A percentile compares a stretch with the other conserved stretches of the same genome.
phyloP scores from a whole-genome alignment of 2,113 vertebrate genomes.

The Nycticryphes semicollaris region DNA sequence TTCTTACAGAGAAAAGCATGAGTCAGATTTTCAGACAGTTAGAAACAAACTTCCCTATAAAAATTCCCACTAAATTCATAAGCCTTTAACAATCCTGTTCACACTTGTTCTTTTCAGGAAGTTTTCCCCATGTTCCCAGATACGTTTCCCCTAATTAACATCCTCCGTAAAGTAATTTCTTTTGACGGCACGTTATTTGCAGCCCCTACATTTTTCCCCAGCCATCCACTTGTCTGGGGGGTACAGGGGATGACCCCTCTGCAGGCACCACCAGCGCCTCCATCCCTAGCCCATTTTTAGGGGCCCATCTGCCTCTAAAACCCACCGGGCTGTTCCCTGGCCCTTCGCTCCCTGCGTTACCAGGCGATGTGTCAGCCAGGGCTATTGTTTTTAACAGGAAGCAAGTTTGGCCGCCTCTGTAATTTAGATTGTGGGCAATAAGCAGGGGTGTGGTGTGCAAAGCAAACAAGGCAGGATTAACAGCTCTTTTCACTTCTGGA shows the following conservation, averaged over 20 bases:
- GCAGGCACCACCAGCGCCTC: not conserved
- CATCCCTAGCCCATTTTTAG: not conserved
- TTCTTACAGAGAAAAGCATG: not conserved
- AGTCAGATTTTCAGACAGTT: not conserved
- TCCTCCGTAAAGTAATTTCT: not conserved
- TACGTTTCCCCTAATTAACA: not conserved
- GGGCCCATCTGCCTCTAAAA: not conserved
- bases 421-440: constrained; percentile 60
- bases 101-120: not conserved
- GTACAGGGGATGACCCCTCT: not conserved
- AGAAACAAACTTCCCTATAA: not conserved
- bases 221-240: not conserved
- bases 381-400: constrained; percentile 66
- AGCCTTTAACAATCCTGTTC: not conserved
- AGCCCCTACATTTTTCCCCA: not conserved
- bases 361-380: constrained; percentile 39
- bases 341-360: not conserved
- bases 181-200: not conserved
- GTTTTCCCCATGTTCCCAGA: not conserved
- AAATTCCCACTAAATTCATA: not conserved
- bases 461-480: constrained; percentile 66
- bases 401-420: constrained; percentile 43
- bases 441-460: constrained; percentile 59
- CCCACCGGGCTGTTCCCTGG: rapidly evolving
- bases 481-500: constrained; percentile 48